A percentile compares a stretch with the other conserved stretches of the same genome.
Evolutionary conservation across 2,113 vertebrate species (phyloP).

Genomic region (Pomatorhinus ruficollis): DNA sequence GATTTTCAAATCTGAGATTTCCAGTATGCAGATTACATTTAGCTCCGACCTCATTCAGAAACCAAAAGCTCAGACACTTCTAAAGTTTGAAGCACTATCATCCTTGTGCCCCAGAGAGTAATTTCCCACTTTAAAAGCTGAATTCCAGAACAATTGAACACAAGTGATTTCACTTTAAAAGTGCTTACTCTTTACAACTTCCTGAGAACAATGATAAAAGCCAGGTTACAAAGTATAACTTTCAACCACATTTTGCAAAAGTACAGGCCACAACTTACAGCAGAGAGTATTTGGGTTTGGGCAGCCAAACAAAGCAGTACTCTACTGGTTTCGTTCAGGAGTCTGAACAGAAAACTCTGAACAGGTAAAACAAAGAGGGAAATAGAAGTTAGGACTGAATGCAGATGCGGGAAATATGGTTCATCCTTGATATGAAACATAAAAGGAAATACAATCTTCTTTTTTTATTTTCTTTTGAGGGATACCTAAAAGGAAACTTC

Average conservation of each 20-base stretch:
- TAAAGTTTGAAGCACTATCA: neutral
- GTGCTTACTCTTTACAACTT: conserved; percentile 41
- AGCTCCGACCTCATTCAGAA: neutral
- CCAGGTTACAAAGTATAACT: conserved; percentile 19
- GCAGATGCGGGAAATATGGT: neutral
- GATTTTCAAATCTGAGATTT: neutral
- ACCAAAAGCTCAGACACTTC: neutral
- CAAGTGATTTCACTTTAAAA: conserved; percentile 21
- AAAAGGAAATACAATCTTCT: neutral
- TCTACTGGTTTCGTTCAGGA: neutral
- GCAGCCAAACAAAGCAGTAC: neutral
- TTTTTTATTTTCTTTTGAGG: neutral
- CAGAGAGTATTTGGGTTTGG: neutral
- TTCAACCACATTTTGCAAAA: neutral
- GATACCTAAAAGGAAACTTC: neutral
- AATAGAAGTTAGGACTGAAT: neutral
- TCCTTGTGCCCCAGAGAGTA: neutral
- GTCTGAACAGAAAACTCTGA: neutral
- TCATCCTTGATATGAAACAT: neutral
- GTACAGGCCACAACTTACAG: neutral
- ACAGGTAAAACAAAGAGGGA: neutral
- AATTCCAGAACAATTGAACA: neutral
- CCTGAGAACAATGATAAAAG: conserved; percentile 29
- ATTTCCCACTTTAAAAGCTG: neutral
- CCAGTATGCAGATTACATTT: neutral